Conservation (phyloP, 2,113 vertebrate species). For the Eptatretus burgeri region DNA sequence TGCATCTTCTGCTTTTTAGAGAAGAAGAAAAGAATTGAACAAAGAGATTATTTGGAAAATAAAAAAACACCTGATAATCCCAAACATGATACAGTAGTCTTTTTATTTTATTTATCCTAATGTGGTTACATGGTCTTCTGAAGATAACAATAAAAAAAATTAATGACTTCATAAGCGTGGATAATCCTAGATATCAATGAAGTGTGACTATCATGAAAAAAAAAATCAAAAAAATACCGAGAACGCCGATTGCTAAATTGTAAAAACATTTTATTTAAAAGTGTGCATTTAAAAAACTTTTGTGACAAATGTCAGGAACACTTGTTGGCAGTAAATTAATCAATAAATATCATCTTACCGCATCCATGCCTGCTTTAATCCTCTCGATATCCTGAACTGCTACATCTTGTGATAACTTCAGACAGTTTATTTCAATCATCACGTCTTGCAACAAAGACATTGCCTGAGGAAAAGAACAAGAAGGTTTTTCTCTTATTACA, state of each 20-base stretch:
- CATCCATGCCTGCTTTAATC: constrained; percentile 11
- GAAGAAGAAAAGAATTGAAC: too few species aligned
- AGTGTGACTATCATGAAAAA: neutral
- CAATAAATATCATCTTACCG: constrained; percentile 8
- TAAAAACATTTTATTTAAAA: neutral
- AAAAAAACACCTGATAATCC: too few species aligned
- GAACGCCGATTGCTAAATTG: neutral
- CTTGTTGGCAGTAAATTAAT: neutral
- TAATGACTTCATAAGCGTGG: too few species aligned
- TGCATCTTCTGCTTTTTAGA: too few species aligned
- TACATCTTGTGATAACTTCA: constrained; percentile 13
- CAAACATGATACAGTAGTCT: too few species aligned
- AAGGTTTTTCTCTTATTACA: neutral
- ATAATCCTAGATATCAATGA: too few species aligned
- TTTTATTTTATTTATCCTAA: too few species aligned
- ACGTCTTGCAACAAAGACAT: constrained; percentile 16
- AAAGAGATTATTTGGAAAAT: too few species aligned
- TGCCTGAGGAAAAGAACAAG: constrained; percentile 14
- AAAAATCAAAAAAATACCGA: neutral
- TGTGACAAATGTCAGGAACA: neutral
- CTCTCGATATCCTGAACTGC: constrained; percentile 14
- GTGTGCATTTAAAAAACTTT: neutral
- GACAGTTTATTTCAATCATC: constrained; percentile 13
- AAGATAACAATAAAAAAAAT: too few species aligned
- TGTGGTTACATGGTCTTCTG: too few species aligned